A percentile compares a stretch with the other conserved stretches of the same genome.
phyloP scores from a whole-genome alignment of 2,797 vertebrate genomes.

The Pipistrellus pipistrellus region DNA sequence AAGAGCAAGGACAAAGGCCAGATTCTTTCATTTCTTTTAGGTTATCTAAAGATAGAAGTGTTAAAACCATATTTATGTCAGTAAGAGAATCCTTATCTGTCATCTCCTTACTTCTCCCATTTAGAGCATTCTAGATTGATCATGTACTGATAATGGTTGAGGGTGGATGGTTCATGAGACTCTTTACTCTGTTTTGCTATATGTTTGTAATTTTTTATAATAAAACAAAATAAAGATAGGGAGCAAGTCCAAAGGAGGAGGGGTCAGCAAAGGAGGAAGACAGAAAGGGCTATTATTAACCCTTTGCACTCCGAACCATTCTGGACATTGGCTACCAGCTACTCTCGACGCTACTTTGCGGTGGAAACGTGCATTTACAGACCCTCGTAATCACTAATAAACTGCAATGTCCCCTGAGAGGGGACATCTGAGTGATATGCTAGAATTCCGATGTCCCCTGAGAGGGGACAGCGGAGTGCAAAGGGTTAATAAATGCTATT shows the following conservation, averaged over 20 bases:
- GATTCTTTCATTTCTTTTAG: constrained; percentile 23
- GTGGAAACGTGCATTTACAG: no score
- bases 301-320: no score
- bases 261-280: not conserved
- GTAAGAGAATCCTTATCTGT: not conserved
- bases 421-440: no score
- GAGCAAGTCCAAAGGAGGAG: not conserved
- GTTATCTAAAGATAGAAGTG: constrained; percentile 1
- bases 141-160: not conserved
- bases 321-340: no score
- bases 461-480: no score
- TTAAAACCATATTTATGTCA: not conserved
- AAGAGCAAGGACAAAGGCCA: constrained; percentile 5
- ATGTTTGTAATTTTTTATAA: constrained; percentile 36
- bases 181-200: constrained; percentile 32
- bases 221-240: constrained; percentile 29
- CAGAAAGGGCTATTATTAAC: not conserved
- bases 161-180: not conserved
- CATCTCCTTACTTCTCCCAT: not conserved
- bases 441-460: no score
- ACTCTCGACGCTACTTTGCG: no score
- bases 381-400: no score
- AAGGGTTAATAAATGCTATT: constrained; percentile 61
- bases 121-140: not conserved
- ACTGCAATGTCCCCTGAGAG: no score